Percentiles rank a stretch among this genome's conserved stretches.
phyloP scores from a whole-genome alignment of 2,113 vertebrate species.

The Heterocephalus glaber region DNA sequence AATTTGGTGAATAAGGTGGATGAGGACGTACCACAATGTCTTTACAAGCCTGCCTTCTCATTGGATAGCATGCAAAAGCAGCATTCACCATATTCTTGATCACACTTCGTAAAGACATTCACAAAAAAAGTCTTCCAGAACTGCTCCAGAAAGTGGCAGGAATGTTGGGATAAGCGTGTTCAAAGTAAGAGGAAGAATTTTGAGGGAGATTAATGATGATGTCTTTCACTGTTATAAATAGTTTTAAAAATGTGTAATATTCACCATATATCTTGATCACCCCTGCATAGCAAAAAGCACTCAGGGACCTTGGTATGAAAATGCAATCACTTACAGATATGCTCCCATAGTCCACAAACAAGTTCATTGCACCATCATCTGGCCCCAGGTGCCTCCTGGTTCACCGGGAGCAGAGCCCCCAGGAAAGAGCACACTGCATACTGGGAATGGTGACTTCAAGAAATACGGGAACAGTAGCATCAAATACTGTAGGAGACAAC shows the following conservation, averaged over 20 bases:
- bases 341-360: conserved; percentile 44
- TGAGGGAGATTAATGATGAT: neutral
- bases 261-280: neutral
- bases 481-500: conserved; percentile 68
- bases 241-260: neutral
- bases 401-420: neutral
- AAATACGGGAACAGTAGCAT: conserved; percentile 72
- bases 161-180: neutral
- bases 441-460: conserved; percentile 76
- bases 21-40: neutral
- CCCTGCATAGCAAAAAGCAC: conserved; percentile 56
- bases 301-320: conserved; percentile 72
- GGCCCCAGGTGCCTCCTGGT: neutral
- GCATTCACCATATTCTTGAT: neutral
- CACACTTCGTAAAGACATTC: neutral
- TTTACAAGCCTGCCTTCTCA: neutral
- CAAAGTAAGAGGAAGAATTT: neutral
- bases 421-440: conserved; percentile 58
- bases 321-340: conserved; percentile 68
- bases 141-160: neutral
- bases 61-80: neutral
- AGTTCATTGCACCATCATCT: neutral
- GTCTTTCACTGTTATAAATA: neutral
- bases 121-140: neutral
- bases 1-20: neutral